These are phyloP conservation scores for Salvator merianae DNA, from an alignment of 2,113 vertebrate genomes.

Conservation along the genomic window DNA sequence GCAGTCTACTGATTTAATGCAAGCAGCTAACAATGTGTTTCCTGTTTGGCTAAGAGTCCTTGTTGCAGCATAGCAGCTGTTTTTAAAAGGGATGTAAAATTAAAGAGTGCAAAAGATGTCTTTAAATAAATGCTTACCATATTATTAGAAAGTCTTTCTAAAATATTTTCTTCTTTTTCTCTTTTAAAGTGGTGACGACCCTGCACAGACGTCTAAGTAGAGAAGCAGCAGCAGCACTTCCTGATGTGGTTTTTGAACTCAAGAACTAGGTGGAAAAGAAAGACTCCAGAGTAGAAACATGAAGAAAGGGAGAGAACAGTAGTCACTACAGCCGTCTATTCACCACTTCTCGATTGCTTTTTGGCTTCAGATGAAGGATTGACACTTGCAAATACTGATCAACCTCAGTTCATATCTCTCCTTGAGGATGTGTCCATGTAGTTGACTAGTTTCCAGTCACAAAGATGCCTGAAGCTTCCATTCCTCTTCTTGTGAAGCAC, in stretches of 20 bases:
- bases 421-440: too few relatives aligned
- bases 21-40: conserved; percentile 65
- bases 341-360: neutral
- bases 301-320: fast-evolving
- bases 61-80: conserved; percentile 63
- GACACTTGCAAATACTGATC: neutral
- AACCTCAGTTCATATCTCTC: neutral
- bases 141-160: conserved; percentile 61
- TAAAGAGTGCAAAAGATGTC: conserved; percentile 64
- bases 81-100: conserved; percentile 67
- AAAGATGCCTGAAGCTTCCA: neutral
- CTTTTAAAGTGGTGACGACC: conserved; percentile 49
- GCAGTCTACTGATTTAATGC: conserved; percentile 69
- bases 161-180: neutral
- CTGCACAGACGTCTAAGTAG: conserved; percentile 29
- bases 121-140: conserved; percentile 70
- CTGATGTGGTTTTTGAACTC: conserved; percentile 2
- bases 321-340: neutral
- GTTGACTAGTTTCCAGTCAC: too few relatives aligned
- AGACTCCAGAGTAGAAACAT: neutral
- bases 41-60: conserved; percentile 60
- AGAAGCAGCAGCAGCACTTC: conserved; percentile 26
- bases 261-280: neutral
- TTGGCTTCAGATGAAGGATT: neutral
- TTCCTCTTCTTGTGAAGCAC: neutral